Conservation (phyloP, 2,888 invertebrate species). For the Antheraea assamensis region DNA sequence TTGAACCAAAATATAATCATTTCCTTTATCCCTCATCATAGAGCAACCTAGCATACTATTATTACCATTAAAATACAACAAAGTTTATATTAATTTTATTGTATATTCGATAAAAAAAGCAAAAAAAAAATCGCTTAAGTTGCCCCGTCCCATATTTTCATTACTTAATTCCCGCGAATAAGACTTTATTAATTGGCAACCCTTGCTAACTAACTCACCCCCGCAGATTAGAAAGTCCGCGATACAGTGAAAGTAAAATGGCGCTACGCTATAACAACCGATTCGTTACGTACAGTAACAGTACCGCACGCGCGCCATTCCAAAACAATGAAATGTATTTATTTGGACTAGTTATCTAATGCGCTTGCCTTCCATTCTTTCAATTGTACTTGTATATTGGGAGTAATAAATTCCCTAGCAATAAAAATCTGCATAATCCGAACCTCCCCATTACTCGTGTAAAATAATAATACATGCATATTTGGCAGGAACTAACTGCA, state of each 20-base stretch:
- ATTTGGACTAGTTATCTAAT: not conserved
- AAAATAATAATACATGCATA: too few relatives aligned
- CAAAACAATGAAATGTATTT: not conserved
- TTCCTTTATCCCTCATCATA: too few relatives aligned
- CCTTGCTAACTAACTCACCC: not conserved
- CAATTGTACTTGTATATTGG: too few relatives aligned
- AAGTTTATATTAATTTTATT: too few relatives aligned
- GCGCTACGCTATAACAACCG: not conserved
- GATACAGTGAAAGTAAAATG: conserved; percentile 18
- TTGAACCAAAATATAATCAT: too few relatives aligned
- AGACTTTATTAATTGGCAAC: not conserved
- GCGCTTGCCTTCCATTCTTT: too few relatives aligned
- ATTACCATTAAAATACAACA: too few relatives aligned
- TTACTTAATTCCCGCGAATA: not conserved
- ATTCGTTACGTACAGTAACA: not conserved
- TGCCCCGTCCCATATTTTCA: not conserved
- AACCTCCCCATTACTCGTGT: too few relatives aligned
- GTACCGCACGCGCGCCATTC: not conserved
- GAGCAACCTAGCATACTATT: too few relatives aligned
- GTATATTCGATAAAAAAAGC: not conserved
- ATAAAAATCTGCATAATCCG: too few relatives aligned
- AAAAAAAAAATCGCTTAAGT: not conserved
- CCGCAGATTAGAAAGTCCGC: conserved; percentile 6
- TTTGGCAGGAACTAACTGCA: too few relatives aligned
- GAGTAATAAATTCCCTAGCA: too few relatives aligned